Evolutionary conservation across 2,888 invertebrate genomes (phyloP).

Genomic region (Euphydryas editha): DNA sequence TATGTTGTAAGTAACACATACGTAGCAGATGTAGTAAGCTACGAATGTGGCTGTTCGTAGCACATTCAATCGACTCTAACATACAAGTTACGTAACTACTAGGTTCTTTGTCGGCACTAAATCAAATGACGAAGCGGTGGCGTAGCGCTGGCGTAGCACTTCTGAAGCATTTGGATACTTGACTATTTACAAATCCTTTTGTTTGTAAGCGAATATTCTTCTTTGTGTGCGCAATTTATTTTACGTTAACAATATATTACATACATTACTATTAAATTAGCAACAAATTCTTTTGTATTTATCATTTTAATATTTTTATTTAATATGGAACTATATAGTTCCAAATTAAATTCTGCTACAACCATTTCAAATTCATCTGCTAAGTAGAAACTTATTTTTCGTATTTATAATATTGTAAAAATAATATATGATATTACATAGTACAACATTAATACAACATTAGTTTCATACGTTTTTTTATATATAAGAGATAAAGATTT

Average conservation of each 20-base stretch:
- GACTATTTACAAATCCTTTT: constrained; percentile 16
- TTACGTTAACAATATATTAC: neutral
- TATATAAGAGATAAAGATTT: too few relatives aligned
- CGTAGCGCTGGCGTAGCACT: constrained; percentile 21
- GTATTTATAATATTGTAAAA: too few relatives aligned
- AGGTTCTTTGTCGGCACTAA: constrained; percentile 25
- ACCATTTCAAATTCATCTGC: too few relatives aligned
- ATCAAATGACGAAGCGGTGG: constrained; percentile 27
- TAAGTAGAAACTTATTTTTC: too few relatives aligned
- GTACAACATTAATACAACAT: too few relatives aligned
- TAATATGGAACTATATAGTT: too few relatives aligned
- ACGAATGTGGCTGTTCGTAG: constrained; percentile 12
- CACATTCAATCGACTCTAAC: constrained; percentile 11
- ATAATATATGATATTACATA: too few relatives aligned
- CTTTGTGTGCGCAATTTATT: neutral
- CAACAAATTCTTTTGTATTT: too few relatives aligned
- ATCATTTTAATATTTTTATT: too few relatives aligned
- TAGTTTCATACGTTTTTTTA: too few relatives aligned
- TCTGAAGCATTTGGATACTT: constrained; percentile 22
- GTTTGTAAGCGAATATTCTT: constrained; percentile 3
- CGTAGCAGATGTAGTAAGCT: constrained; percentile 4
- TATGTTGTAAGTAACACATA: neutral
- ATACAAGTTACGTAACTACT: constrained; percentile 16
- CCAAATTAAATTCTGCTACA: too few relatives aligned
- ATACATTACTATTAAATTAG: neutral